phyloP scores from a whole-genome alignment of 2,888 invertebrate species.

The Bruchidius siliquastri region DNA sequence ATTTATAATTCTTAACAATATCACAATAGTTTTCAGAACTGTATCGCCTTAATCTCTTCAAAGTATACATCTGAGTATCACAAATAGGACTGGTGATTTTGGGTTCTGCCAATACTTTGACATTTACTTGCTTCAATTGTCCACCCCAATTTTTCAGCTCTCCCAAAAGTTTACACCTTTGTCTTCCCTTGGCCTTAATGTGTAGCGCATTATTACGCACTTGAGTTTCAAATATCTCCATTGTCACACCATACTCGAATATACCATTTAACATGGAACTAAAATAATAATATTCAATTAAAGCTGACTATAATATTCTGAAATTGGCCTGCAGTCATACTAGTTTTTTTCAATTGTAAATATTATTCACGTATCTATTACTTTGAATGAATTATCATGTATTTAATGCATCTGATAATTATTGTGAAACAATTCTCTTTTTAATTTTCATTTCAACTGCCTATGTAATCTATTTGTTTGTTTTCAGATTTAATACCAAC shows the following conservation, averaged over 20 bases:
- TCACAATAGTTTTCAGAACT: conserved; percentile 30
- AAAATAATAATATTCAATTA: not conserved
- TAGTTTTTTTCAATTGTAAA: too few relatives aligned
- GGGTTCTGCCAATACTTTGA: conserved; percentile 66
- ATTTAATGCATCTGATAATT: too few relatives aligned
- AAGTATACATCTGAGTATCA: conserved; percentile 47
- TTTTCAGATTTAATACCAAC: too few relatives aligned
- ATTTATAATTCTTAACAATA: conserved; percentile 36
- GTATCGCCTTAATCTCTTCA: conserved; percentile 46
- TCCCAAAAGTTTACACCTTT: conserved; percentile 63
- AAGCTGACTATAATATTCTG: not conserved
- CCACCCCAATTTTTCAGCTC: conserved; percentile 36
- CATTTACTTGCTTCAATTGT: conserved; percentile 54
- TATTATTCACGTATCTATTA: too few relatives aligned
- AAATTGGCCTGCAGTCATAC: too few relatives aligned
- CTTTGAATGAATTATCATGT: too few relatives aligned
- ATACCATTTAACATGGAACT: conserved; percentile 22
- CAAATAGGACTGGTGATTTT: conserved; percentile 54
- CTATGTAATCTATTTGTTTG: too few relatives aligned
- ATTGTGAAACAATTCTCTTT: too few relatives aligned
- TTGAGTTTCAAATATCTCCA: conserved; percentile 64
- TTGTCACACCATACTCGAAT: conserved; percentile 56
- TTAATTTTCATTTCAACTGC: too few relatives aligned
- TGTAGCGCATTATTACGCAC: conserved; percentile 53
- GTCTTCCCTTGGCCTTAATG: conserved; percentile 70